Base-by-base conservation (phyloP, 2,113 vertebrate species). In the Muntiacus muntjak region DNA sequence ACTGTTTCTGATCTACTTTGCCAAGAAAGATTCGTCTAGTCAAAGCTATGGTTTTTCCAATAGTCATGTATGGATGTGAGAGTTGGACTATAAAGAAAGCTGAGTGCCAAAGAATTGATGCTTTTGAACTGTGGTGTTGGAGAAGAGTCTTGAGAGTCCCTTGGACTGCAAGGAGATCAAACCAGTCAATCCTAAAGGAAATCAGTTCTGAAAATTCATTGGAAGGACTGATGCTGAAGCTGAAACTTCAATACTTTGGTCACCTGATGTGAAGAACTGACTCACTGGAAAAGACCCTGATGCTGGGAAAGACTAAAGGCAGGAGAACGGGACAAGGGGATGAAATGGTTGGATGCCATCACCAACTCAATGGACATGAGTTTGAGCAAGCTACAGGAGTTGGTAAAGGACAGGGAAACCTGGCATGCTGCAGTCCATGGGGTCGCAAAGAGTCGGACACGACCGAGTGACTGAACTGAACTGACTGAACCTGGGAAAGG, bases 381-480 rank as follows among this genome's bases (percentile, higher is more conserved):
- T 74, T 25, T 74, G 67, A 74, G 19, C 36, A 40, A 74, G 36
- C 67, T 74, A 74, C 11, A 74, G 67, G 36, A 74, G 21, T 25
- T 74, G 36, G 21, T 74, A 40, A 74, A 74, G 67, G 19, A 40
- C 10, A 74, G 67, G 67, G 19, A 74, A 74, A 19, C n/a, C 36
- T 74, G 23, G 10, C 67, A 74, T 74, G 19, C 67, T 74, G 21
- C 36, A 74, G 67, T 74, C n/a, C 67, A 74, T 40, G 67, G n/a
- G 19, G 67, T 40, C 1, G 0, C 67, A 74, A 74, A 74, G 67
- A 74, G 36, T 25, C 0, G 0, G 67, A 71, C 67, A 71, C 0
- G 0, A 40, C 64, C 40, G 36, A 74, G 36, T 74, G n/a, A 74
- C 67, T 71, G 67, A 71, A 71, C n/a, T 71, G 67, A 40, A 71